Base-by-base conservation (phyloP, 2,797 vertebrate species). In the Anomalospiza imberbis region DNA sequence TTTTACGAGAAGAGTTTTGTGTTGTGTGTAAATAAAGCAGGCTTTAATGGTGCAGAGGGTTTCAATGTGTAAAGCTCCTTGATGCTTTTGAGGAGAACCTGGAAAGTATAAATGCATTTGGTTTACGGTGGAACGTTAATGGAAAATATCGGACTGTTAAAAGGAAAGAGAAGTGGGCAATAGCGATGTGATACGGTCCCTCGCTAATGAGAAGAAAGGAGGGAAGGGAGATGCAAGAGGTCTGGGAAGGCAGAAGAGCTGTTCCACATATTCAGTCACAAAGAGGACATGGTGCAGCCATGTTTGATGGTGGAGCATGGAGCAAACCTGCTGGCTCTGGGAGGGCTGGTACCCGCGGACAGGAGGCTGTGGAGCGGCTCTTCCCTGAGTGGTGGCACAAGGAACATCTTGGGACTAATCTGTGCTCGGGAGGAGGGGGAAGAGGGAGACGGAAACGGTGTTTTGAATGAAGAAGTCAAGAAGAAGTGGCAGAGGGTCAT, bases 231-330 rank as follows among this genome's bases (percentile, higher is more conserved):
- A 36, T 85, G 9, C 31, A 53, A 82, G 75, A 24, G 73, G 44
- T 29, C 19, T 47, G 4, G 40, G 25, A 25, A 85, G 72, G 76
- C 78, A 66, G 54, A 16, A 66, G 65, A 60, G 88, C 62, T 61
- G 60, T 21, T 16, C 19, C 17, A 50, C 20, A 53, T 29, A 32
- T 5, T 68, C 57, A 67, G 0, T 54, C 94, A 94, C 94, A 88
- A 94, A 94, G 92, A 92, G 96, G 95, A 88, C 63, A 9, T 3
- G 85, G 14, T 89, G 75, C 91, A 85, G 71, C 93, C 55, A 81
- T 40, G 47, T 90, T 73, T 82, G 91, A 54, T 50, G 53, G 66
- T 54, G 94, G 82, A 86, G 92, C 25, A 9, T 31, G 93, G 89
- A 90, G 92, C 73, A 7, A 91, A 79, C 78, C 95, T 78, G 80